Percentiles rank a stretch among this genome's conserved stretches.
Evolutionary conservation across 2,888 invertebrate species (phyloP).

Genomic region (Embidobia sp.): DNA sequence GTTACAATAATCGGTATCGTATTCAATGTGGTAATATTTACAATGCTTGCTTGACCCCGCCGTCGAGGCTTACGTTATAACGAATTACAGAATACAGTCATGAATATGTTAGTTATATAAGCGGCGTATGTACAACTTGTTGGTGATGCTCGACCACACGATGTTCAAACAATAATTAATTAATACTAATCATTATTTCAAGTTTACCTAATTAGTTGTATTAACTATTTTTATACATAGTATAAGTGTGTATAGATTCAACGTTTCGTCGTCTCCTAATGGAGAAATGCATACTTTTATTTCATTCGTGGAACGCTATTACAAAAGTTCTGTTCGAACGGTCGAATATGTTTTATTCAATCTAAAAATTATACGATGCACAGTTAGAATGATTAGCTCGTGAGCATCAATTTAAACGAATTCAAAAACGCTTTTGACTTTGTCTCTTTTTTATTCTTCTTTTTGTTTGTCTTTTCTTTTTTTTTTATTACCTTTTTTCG

Average conservation of each 20-base stretch:
- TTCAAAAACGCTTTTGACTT: slow-evolving; percentile 21
- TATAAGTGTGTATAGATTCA: slow-evolving; percentile 64
- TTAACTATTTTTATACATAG: slow-evolving; percentile 68
- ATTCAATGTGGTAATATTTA: slow-evolving; percentile 61
- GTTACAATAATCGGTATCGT: slow-evolving; percentile 63
- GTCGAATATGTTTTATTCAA: slow-evolving; percentile 36
- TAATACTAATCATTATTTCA: slow-evolving; percentile 58
- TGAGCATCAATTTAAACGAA: slow-evolving; percentile 26
- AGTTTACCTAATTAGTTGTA: slow-evolving; percentile 56
- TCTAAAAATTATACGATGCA: slow-evolving; percentile 42
- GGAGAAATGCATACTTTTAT: slow-evolving; percentile 54
- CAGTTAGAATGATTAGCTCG: slow-evolving; percentile 38
- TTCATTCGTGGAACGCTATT: slow-evolving; percentile 54
- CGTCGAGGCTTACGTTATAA: slow-evolving; percentile 50
- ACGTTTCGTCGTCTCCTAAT: slow-evolving; percentile 53
- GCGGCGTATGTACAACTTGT: slow-evolving; percentile 61
- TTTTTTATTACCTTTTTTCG: not conserved
- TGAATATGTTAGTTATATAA: slow-evolving; percentile 63
- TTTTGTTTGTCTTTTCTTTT: slow-evolving; percentile 6
- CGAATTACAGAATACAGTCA: slow-evolving; percentile 65
- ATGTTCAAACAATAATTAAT: slow-evolving; percentile 58
- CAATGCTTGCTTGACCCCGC: slow-evolving; percentile 43
- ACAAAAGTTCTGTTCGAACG: slow-evolving; percentile 45
- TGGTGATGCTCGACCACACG: slow-evolving; percentile 54
- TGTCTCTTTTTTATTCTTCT: not conserved